Evolutionary conservation across 53 echinoderm and acorn worm species (phyloP).

Genomic region (Mesocentrotus franciscanus): DNA sequence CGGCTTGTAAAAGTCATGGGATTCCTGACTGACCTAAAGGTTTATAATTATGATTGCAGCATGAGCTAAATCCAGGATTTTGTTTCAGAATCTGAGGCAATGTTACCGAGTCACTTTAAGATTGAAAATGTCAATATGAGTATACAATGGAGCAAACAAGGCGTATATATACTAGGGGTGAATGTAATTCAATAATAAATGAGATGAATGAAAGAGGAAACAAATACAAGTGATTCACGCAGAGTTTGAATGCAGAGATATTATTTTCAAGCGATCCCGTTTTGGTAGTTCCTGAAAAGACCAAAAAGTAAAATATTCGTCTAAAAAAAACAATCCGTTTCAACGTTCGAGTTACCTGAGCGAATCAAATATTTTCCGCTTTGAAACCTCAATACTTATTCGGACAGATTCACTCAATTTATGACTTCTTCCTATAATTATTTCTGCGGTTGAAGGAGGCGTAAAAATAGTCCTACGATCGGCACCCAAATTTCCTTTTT

Average conservation of each 20-base stretch:
- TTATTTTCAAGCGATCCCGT: neutral
- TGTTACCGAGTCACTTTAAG: too few relatives aligned
- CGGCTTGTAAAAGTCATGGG: too few relatives aligned
- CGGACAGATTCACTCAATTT: slow-evolving; percentile 56
- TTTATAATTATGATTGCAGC: too few relatives aligned
- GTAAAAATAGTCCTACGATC: slow-evolving; percentile 47
- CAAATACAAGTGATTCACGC: neutral
- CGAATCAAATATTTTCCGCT: neutral
- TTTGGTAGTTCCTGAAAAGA: neutral
- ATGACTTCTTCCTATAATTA: slow-evolving; percentile 21
- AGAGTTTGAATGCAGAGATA: neutral
- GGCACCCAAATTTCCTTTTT: neutral
- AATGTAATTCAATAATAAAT: neutral
- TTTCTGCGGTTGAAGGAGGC: slow-evolving; percentile 39
- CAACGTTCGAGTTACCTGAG: neutral
- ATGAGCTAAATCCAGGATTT: too few relatives aligned
- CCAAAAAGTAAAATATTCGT: neutral
- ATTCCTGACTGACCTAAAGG: too few relatives aligned
- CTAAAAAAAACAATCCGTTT: neutral
- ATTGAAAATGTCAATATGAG: neutral
- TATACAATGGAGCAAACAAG: neutral
- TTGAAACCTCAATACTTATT: slow-evolving; percentile 36
- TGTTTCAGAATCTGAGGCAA: too few relatives aligned
- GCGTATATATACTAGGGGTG: neutral
- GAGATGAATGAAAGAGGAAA: neutral